Evolutionary conservation across 2,113 vertebrate genomes (phyloP), one percentile per base, ranked within the genome.

Genomic region (Scatophagus argus): DNA sequence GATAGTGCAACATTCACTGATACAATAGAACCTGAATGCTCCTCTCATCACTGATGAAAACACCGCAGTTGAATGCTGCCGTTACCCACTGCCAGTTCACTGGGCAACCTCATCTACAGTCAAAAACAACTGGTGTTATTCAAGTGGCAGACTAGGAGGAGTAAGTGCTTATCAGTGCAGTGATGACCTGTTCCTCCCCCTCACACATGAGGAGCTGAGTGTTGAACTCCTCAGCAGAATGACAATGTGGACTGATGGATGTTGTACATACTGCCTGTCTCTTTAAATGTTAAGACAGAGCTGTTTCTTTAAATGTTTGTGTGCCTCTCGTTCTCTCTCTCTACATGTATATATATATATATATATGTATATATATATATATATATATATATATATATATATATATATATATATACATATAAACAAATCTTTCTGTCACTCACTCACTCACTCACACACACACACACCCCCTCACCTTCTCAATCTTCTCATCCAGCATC

Each of bases 401-500:
- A 34, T 25, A 62, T 13, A 54, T 49, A 36, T 25, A 61, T n/a
- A 55, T 41, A 75, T 19, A 31, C 46, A 47, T 62, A 71, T 60
- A 34, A 63, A 44, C 34, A 12, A n/a, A n/a, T n/a, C n/a, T n/a
- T n/a, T n/a, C n/a, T n/a, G n/a, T n/a, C 11, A 34, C 10, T 23
- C 25, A n/a, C 27, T 63, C 49, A 55, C 49, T 41, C 32, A 41
- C 44, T 25, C 39, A 56, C 36, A 56, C 41, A 56, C 32, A 10
- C 32, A 5, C 23, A 8, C 29, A 19, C 31, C 14, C 25, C 47
- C 94, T 95, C 94, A 98, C 97, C 97, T 98, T 98, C 95, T 98
- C 97, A 83, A 99, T 99, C 93, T 99, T 99, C 94, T 99, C 98
- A 93, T 99, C 98, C 91, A 99, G 95, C 98, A 99, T 97, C 93